A percentile compares a stretch with the other conserved stretches of the same genome.
phyloP scores from a whole-genome alignment of 2,888 invertebrate genomes.

The Drosophila kanekoi region DNA sequence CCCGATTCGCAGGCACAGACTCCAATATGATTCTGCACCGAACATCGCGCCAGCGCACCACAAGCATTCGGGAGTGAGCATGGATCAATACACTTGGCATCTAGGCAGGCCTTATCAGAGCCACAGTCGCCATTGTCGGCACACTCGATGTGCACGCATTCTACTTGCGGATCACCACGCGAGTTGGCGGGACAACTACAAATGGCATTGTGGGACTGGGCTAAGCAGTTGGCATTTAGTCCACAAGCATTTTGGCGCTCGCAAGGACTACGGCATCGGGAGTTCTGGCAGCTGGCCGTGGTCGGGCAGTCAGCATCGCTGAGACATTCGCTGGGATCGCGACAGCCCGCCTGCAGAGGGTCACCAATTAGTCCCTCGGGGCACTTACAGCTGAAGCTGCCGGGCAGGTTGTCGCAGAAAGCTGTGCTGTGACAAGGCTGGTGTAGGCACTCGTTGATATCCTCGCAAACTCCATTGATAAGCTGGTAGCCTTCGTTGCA shows the following conservation, averaged over 20 bases:
- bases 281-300: constrained; percentile 90
- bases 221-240: constrained; percentile 90
- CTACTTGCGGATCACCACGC: constrained; percentile 90
- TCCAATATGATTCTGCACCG: constrained; percentile 91
- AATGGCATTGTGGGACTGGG: constrained; percentile 89
- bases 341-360: constrained; percentile 89
- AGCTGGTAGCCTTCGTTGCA: constrained; percentile 92
- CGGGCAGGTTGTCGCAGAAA: constrained; percentile 91
- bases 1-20: constrained; percentile 94
- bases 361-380: constrained; percentile 93
- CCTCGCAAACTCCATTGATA: constrained; percentile 89
- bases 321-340: constrained; percentile 93
- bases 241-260: constrained; percentile 89
- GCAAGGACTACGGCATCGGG: constrained; percentile 92
- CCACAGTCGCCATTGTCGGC: constrained; percentile 91
- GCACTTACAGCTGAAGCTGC: constrained; percentile 92
- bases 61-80: constrained; percentile 93
- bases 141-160: constrained; percentile 92
- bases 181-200: constrained; percentile 92
- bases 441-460: constrained; percentile 92
- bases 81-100: constrained; percentile 92
- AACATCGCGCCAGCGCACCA: constrained; percentile 92
- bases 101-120: constrained; percentile 90
- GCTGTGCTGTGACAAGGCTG: constrained; percentile 93
- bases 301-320: constrained; percentile 92